Percentiles rank a stretch among this genome's conserved stretches.
Conservation (phyloP, 2,888 invertebrate genomes). For the Spatulosminthurus flaviceps region DNA sequence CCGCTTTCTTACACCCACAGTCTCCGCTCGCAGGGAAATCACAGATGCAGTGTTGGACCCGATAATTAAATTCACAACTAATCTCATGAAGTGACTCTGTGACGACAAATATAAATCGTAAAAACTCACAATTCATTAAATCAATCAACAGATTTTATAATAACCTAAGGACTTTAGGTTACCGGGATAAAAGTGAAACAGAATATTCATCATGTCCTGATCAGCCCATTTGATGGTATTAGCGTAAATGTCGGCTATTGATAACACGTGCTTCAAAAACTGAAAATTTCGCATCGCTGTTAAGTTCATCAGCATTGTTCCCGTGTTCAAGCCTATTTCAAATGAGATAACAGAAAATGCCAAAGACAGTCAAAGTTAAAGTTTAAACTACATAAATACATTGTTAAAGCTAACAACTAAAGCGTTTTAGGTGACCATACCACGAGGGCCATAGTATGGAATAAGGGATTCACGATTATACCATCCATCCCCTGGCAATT, state of each 20-base stretch:
- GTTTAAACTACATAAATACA: background rate
- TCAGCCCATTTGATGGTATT: constrained; percentile 93
- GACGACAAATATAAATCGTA: no score
- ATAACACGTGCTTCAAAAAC: constrained; percentile 85
- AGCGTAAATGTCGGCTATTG: constrained; percentile 85
- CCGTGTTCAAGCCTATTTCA: constrained; percentile 78
- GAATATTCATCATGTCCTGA: constrained; percentile 93
- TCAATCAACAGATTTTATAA: no score
- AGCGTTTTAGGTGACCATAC: constrained; percentile 66
- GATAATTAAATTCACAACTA: constrained; percentile 88
- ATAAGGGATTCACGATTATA: constrained; percentile 95
- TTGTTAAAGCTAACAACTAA: background rate
- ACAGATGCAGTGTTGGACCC: constrained; percentile 97
- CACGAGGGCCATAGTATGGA: constrained; percentile 89
- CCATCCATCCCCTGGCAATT: constrained; percentile 91
- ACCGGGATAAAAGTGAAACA: constrained; percentile 85
- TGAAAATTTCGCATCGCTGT: constrained; percentile 83
- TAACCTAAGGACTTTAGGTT: no score
- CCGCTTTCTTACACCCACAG: constrained; percentile 74
- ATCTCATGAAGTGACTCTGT: constrained; percentile 74
- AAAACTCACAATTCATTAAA: no score
- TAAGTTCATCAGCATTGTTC: constrained; percentile 94
- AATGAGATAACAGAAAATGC: background rate
- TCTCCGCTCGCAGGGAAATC: constrained; percentile 71
- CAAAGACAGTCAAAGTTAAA: background rate